Conservation (phyloP, 2,113 vertebrate genomes). For the Natator depressus region DNA sequence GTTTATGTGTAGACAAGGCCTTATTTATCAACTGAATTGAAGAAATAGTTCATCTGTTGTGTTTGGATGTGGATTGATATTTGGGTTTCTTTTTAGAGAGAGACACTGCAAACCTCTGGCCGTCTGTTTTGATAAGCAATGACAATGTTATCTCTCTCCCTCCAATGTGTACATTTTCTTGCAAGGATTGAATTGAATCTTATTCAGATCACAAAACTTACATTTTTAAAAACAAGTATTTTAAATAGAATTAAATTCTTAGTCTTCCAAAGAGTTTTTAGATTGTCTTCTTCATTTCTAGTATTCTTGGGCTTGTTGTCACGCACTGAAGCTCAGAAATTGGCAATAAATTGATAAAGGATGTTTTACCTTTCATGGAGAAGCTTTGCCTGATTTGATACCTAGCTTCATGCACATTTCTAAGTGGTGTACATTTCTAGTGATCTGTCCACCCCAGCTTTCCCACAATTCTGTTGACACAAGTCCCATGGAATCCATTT, state of each 20-base stretch:
- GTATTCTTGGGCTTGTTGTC: background rate
- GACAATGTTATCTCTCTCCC: background rate
- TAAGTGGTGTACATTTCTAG: background rate
- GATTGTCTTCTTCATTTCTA: background rate
- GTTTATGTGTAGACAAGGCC: constrained; percentile 40
- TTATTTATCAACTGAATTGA: constrained; percentile 58
- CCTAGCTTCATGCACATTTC: background rate
- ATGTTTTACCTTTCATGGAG: background rate
- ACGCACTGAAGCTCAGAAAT: background rate
- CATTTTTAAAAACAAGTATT: background rate
- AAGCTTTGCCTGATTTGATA: background rate
- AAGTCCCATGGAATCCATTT: background rate
- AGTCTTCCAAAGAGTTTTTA: background rate
- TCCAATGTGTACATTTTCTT: background rate
- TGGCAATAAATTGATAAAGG: background rate
- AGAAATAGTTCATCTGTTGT: constrained; percentile 22
- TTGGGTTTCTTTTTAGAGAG: constrained; percentile 49
- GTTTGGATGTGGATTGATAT: constrained; percentile 27
- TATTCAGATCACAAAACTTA: background rate
- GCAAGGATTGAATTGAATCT: background rate
- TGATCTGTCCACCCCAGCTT: background rate
- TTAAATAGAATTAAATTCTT: rapidly evolving
- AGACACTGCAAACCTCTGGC: constrained; percentile 30
- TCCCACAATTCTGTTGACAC: background rate
- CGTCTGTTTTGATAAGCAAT: background rate